phyloP scores from a whole-genome alignment of 2,113 vertebrate species.

The Patagioenas fasciata region DNA sequence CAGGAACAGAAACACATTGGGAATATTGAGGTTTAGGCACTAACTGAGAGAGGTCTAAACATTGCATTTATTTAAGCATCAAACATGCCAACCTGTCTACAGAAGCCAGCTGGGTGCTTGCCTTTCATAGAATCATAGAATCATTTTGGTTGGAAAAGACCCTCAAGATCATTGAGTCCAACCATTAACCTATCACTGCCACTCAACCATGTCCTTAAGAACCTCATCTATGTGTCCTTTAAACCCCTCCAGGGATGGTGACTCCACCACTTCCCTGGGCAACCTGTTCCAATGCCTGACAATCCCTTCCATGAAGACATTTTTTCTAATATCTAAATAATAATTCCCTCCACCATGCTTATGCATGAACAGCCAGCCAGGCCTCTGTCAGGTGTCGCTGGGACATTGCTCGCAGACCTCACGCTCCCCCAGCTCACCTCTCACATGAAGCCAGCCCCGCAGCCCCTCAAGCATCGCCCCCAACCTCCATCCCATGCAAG shows the following conservation, averaged over 20 bases:
- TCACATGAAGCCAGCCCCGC: neutral
- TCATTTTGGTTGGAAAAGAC: too few relatives aligned
- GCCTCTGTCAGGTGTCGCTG: neutral
- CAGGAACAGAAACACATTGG: neutral
- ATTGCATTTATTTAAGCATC: neutral
- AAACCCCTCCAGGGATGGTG: too few relatives aligned
- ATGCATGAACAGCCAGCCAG: neutral
- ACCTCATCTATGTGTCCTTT: too few relatives aligned
- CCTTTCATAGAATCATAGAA: neutral
- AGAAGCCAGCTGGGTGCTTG: neutral
- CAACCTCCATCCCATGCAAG: accelerated
- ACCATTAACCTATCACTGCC: too few relatives aligned
- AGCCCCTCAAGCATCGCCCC: neutral
- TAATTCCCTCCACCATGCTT: too few relatives aligned
- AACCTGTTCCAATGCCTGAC: too few relatives aligned
- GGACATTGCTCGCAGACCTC: neutral
- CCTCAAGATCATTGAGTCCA: too few relatives aligned
- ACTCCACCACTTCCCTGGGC: too few relatives aligned
- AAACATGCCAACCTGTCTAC: neutral
- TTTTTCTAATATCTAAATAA: too few relatives aligned
- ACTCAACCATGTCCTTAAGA: too few relatives aligned
- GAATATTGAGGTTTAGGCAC: neutral
- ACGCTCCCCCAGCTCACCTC: neutral
- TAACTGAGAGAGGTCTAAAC: neutral
- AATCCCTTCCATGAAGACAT: too few relatives aligned